Conservation (phyloP, 1,140 invertebrate genomes). For the Dermatophagoides farinae region DNA sequence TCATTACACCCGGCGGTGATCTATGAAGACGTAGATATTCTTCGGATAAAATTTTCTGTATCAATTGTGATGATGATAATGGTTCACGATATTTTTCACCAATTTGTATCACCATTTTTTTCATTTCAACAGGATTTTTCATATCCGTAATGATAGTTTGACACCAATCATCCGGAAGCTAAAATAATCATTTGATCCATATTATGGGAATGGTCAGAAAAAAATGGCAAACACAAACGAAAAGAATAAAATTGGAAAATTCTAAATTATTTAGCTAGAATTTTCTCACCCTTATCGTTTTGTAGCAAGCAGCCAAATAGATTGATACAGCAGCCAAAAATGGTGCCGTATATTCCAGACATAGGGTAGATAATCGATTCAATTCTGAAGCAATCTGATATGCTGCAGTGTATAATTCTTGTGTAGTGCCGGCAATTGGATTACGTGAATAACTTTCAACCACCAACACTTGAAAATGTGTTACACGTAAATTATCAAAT, state of each 20-base stretch:
- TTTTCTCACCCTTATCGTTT: neutral
- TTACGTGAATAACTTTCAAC: neutral
- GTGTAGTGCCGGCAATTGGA: neutral
- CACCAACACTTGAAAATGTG: neutral
- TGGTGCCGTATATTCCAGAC: neutral
- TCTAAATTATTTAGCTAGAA: neutral
- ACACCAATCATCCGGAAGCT: conserved; percentile 3
- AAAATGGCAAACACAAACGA: neutral
- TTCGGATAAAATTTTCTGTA: neutral
- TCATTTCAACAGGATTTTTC: neutral
- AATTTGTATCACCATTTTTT: neutral
- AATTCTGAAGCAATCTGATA: neutral
- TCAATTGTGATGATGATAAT: neutral
- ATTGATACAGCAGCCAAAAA: neutral
- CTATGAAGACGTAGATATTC: neutral
- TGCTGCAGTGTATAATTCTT: neutral
- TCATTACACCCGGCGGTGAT: neutral
- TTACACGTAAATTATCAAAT: neutral
- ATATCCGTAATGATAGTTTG: neutral
- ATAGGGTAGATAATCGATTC: neutral
- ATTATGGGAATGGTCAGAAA: neutral
- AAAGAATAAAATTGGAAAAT: neutral
- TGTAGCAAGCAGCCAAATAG: neutral
- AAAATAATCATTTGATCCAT: too few relatives aligned
- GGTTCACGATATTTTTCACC: neutral